phyloP scores from a whole-genome alignment of 2,797 vertebrate species.

The Falco peregrinus region DNA sequence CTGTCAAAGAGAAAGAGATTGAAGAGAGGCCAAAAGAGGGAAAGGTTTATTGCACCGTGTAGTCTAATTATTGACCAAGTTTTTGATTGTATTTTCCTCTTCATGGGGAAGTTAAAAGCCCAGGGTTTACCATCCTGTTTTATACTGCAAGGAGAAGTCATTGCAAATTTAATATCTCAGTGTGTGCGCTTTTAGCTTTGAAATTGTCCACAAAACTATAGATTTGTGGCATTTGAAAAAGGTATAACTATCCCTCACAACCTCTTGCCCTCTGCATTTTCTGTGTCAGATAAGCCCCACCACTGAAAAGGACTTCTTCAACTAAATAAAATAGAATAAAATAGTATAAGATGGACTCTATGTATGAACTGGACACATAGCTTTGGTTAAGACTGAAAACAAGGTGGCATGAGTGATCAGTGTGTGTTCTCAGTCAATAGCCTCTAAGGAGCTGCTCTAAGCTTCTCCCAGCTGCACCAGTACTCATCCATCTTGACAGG shows the following conservation, averaged over 20 bases:
- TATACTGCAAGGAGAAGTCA: not conserved
- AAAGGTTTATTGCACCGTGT: not conserved
- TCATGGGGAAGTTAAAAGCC: not conserved
- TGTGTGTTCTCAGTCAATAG: not conserved
- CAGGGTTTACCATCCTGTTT: not conserved
- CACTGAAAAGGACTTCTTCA: not conserved
- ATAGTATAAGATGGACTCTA: not conserved
- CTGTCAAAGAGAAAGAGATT: not conserved
- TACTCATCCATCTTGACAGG: not conserved
- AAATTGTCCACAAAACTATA: not conserved
- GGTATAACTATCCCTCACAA: too few relatives aligned
- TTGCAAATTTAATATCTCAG: not conserved
- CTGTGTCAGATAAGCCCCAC: not conserved
- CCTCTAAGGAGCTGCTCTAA: not conserved
- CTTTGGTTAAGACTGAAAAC: not conserved
- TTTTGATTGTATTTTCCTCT: too few relatives aligned
- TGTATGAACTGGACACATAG: not conserved
- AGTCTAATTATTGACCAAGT: not conserved
- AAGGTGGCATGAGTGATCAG: not conserved
- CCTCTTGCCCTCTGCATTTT: not conserved
- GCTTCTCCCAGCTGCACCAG: not conserved
- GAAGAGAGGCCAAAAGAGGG: not conserved
- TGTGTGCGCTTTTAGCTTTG: not conserved
- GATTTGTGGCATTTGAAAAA: not conserved
- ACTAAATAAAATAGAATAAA: not conserved